phyloP scores from a whole-genome alignment of 1,140 invertebrate genomes.

The Papilio polyxenes region DNA sequence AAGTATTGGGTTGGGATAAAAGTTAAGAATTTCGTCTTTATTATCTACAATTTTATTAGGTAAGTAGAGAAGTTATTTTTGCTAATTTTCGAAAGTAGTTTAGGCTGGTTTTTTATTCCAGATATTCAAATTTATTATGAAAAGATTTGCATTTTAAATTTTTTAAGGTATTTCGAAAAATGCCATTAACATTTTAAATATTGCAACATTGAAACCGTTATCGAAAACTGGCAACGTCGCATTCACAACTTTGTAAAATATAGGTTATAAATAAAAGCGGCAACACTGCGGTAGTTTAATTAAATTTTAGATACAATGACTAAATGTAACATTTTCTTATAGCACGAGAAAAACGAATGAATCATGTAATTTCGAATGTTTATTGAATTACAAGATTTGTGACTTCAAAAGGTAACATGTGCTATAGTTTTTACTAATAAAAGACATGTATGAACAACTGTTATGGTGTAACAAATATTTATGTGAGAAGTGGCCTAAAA shows the following conservation, averaged over 20 bases:
- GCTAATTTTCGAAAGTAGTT: background rate
- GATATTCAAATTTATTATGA: background rate
- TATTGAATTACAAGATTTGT: background rate
- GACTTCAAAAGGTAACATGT: background rate
- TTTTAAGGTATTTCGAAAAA: slow-evolving; percentile 7
- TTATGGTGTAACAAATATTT: too few species aligned
- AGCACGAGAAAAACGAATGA: background rate
- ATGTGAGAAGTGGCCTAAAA: background rate
- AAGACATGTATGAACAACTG: too few species aligned
- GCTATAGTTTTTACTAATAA: background rate
- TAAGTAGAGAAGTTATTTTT: background rate
- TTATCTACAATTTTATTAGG: background rate
- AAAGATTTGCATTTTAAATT: background rate
- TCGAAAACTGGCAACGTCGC: background rate
- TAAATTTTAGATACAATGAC: background rate
- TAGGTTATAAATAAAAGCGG: slow-evolving; percentile 7
- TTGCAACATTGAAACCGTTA: background rate
- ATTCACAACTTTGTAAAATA: slow-evolving; percentile 5
- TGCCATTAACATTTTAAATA: slow-evolving; percentile 3
- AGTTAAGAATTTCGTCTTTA: background rate
- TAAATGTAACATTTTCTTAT: background rate
- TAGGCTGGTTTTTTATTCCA: background rate
- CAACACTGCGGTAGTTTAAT: background rate
- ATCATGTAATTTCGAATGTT: background rate
- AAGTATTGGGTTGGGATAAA: background rate